Percentiles rank a stretch among this genome's conserved stretches.
These are phyloP conservation scores for Caenorhabditis parvicauda DNA, from an alignment of 2,888 invertebrate genomes.

Conservation along the genomic window DNA sequence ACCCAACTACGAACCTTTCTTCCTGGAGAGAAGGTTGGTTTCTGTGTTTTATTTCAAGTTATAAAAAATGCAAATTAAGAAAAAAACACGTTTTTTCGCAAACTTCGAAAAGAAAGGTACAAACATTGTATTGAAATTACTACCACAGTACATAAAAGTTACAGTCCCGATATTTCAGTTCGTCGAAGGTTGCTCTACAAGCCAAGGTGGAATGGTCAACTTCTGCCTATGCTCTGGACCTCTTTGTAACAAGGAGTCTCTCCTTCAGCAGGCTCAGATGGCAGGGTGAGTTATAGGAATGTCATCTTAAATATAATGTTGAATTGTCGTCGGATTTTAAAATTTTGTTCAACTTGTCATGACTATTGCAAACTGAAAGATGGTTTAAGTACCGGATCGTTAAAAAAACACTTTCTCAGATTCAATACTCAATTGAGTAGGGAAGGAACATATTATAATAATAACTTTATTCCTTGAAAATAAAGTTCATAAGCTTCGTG, in stretches of 20 bases:
- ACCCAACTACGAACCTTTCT: constrained; percentile 37
- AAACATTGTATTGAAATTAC: not conserved
- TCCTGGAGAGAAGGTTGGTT: constrained; percentile 38
- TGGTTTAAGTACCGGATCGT: too few relatives aligned
- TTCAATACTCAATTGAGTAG: too few relatives aligned
- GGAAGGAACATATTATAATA: too few relatives aligned
- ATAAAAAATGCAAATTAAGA: not conserved
- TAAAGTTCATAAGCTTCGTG: too few relatives aligned
- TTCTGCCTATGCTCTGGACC: constrained; percentile 49
- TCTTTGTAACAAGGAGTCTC: constrained; percentile 40
- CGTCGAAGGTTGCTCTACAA: constrained; percentile 41
- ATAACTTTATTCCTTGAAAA: too few relatives aligned
- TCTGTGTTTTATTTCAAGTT: not conserved
- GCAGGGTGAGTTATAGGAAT: too few relatives aligned
- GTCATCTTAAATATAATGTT: too few relatives aligned
- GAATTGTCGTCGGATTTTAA: too few relatives aligned
- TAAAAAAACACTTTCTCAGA: too few relatives aligned
- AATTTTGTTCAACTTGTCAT: too few relatives aligned
- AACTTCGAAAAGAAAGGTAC: not conserved
- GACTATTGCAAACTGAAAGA: too few relatives aligned
- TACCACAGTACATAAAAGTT: too few relatives aligned
- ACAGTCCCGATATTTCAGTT: not conserved
- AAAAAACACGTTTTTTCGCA: constrained; percentile 1
- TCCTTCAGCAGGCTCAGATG: constrained; percentile 42
- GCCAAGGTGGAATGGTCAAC: constrained; percentile 51